phyloP scores from a whole-genome alignment of 2,113 vertebrate species.

The Hippopotamus amphibius region DNA sequence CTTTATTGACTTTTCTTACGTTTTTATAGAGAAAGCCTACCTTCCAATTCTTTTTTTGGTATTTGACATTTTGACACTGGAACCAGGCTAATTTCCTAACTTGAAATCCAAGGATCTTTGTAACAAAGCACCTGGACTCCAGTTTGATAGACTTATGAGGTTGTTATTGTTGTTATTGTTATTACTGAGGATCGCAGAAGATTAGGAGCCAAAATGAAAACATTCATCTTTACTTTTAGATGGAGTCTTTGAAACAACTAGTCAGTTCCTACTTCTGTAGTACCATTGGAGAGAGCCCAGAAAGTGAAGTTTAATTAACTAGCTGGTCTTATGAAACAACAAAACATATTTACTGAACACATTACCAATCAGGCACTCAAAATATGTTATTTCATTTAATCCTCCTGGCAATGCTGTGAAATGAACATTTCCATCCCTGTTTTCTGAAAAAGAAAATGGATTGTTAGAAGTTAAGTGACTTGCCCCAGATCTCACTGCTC shows the following conservation, averaged over 20 bases:
- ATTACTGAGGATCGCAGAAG: background rate
- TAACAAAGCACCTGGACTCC: background rate
- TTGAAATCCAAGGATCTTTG: background rate
- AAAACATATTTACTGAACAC: background rate
- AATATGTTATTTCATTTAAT: background rate
- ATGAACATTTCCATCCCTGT: background rate
- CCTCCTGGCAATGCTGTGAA: background rate
- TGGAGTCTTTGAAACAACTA: background rate
- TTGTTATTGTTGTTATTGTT: background rate
- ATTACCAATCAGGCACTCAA: background rate
- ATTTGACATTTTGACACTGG: background rate
- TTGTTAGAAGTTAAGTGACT: background rate
- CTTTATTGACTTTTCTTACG: background rate
- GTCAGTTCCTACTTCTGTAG: background rate
- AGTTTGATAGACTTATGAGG: background rate
- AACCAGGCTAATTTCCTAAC: background rate
- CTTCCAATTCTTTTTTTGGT: background rate
- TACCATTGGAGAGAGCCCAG: background rate
- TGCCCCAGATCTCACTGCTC: background rate
- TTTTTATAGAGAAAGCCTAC: background rate
- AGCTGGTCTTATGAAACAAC: background rate
- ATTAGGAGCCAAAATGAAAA: background rate
- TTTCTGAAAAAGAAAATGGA: background rate
- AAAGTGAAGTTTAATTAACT: slow-evolving; percentile 36
- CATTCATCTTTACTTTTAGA: background rate